Conservation (phyloP, 2,113 vertebrate species). For the Anhinga rufa region DNA sequence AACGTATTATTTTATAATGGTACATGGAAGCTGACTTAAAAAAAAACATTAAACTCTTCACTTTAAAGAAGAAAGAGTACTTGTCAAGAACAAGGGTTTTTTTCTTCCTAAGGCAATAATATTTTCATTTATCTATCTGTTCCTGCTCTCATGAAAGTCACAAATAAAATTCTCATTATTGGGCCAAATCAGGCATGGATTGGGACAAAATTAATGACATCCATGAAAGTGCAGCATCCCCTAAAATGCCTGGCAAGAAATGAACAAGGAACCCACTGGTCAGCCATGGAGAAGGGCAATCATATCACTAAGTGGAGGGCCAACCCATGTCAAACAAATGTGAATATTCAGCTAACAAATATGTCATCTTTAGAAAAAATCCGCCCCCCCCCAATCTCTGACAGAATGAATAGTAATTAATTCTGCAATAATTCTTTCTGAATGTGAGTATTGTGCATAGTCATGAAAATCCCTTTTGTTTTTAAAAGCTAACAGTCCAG, state of each 20-base stretch:
- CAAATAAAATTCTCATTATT: background rate
- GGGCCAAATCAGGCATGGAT: background rate
- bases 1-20: background rate
- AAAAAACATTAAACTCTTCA: background rate
- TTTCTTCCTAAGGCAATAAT: background rate
- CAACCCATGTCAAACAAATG: background rate
- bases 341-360: background rate
- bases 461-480: background rate
- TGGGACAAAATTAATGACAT: background rate
- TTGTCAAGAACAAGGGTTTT: background rate
- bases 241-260: background rate
- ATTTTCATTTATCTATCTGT: background rate
- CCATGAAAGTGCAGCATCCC: background rate
- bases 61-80: background rate
- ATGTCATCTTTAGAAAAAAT: background rate
- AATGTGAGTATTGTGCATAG: background rate
- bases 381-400: background rate
- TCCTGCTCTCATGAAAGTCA: background rate
- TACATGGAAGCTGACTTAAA: background rate
- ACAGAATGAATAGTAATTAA: background rate
- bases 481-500: background rate
- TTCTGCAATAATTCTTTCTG: background rate
- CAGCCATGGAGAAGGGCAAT: background rate
- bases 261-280: background rate
- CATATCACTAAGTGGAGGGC: background rate